Evolutionary conservation across 2,888 invertebrate species (phyloP), one percentile per base, ranked within the genome.

Genomic region (Pseudococcus longispinus): DNA sequence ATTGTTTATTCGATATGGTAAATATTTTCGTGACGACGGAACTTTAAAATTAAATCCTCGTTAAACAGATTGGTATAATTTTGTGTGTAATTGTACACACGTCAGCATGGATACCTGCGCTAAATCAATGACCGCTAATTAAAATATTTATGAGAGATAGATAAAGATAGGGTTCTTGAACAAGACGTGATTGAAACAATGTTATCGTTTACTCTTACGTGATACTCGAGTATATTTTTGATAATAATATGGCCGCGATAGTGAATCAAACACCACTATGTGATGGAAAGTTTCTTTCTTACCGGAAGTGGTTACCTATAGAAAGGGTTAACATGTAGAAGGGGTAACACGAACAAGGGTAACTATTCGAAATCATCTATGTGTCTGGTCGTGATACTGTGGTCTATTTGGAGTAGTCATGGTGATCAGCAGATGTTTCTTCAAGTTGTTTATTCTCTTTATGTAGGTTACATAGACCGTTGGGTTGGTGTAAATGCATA

Each of bases 1-100:
- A 77, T 77, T 77, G 77, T 77, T 77, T 77, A 20, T 77, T 77
- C 42, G 70, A n/a, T 70, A 70, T 70, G 70, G 29, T 70, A 70
- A 70, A 70, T 70, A 29, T 70, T 70, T 70, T 70, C 29, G 29
- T 4, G 29, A 29, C 20, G 77, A 29, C 77, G 77, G 77, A 77
- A 77, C 77, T 77, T 77, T 20, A 29, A 77, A 77, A 77, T 77
- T 42, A 77, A 77, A 77, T 42, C 9, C 42, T 77, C 77, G 77
- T 77, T 37, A 77, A 77, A 77, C 18, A 11, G 37, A 37, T 77
- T 77, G 23, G 42, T 42, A 20, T 42, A 77, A 77, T 77, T 77
- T 77, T 42, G 6, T 8, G 70, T 70, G 70, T 70, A 77, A 20
- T 42, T n/a, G 77, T 42, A 11, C 77, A 77, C 77, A 77, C 20